Percentiles rank a stretch among this genome's conserved stretches.
Evolutionary conservation across 2,888 invertebrate species (phyloP).

Genomic region (Adelognathus sp.): DNA sequence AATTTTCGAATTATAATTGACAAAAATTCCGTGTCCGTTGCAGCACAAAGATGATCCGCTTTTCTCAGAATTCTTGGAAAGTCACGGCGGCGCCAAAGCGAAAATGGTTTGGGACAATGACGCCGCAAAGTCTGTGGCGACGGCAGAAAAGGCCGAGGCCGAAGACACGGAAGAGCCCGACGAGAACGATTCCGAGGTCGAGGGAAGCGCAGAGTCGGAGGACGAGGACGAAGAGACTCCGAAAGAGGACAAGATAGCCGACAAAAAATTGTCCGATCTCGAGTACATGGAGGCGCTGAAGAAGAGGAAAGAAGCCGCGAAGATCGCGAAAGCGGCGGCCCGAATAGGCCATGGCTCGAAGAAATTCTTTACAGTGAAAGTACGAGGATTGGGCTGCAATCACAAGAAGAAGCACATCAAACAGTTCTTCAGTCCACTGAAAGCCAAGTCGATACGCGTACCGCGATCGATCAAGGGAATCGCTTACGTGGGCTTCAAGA

Average conservation of each 20-base stretch:
- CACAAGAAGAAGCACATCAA: slow-evolving; percentile 92
- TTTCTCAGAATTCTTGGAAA: slow-evolving; percentile 94
- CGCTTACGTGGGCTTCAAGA: slow-evolving; percentile 95
- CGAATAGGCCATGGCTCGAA: slow-evolving; percentile 68
- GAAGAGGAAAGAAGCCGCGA: slow-evolving; percentile 79
- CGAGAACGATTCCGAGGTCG: slow-evolving; percentile 65
- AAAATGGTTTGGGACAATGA: slow-evolving; percentile 84
- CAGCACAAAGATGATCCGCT: slow-evolving; percentile 93
- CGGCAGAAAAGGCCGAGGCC: slow-evolving; percentile 29
- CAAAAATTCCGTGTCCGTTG: slow-evolving; percentile 63
- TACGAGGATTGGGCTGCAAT: slow-evolving; percentile 89
- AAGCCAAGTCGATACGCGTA: slow-evolving; percentile 90
- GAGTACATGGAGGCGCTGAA: slow-evolving; percentile 90
- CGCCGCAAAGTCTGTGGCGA: slow-evolving; percentile 76
- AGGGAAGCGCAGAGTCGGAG: slow-evolving; percentile 64
- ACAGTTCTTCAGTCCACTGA: slow-evolving; percentile 91
- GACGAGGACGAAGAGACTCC: slow-evolving; percentile 68
- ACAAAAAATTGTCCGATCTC: slow-evolving; percentile 89
- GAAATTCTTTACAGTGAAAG: slow-evolving; percentile 86
- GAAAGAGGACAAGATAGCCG: slow-evolving; percentile 84
- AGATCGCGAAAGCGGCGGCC: slow-evolving; percentile 71
- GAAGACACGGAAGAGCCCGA: slow-evolving; percentile 52
- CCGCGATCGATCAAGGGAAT: slow-evolving; percentile 91
- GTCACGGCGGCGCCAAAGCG: slow-evolving; percentile 83
- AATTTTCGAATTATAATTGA: background rate